Conservation (phyloP, 2,888 invertebrate species). For the Argyresthia goedartella region DNA sequence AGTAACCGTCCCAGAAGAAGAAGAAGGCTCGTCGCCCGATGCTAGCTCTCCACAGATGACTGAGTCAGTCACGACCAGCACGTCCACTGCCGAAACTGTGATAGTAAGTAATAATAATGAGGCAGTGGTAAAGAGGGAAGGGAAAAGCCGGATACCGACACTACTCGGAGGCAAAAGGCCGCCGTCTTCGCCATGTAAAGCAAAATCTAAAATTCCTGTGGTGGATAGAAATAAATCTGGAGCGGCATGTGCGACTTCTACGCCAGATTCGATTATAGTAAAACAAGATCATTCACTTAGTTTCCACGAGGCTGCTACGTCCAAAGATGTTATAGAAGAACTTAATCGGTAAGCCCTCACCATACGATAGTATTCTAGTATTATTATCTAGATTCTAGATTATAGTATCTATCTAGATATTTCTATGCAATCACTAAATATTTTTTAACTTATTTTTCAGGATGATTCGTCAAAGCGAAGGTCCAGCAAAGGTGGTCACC, state of each 20-base stretch:
- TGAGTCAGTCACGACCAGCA: conserved; percentile 75
- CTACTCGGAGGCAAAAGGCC: conserved; percentile 60
- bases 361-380: neutral
- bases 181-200: conserved; percentile 52
- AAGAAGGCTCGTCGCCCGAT: conserved; percentile 68
- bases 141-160: conserved; percentile 69
- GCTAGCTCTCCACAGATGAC: conserved; percentile 71
- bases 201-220: conserved; percentile 55
- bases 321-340: conserved; percentile 83
- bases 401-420: neutral
- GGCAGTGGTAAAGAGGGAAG: conserved; percentile 32
- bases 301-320: conserved; percentile 81
- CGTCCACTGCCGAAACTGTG: conserved; percentile 79
- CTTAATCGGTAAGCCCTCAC: conserved; percentile 64
- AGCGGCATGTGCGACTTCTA: conserved; percentile 21
- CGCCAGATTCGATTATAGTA: conserved; percentile 51
- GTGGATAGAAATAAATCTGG: conserved; percentile 31
- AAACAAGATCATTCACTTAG: conserved; percentile 73
- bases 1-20: conserved; percentile 74
- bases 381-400: neutral
- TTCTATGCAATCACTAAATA: no score
- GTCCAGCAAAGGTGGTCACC: conserved; percentile 18
- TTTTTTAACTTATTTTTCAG: conserved; percentile 21
- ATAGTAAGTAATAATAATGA: conserved; percentile 74
- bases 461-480: conserved; percentile 61